These are phyloP conservation scores for Osedax frankpressi DNA, from an alignment of 2,888 invertebrate genomes.

Conservation along the genomic window DNA sequence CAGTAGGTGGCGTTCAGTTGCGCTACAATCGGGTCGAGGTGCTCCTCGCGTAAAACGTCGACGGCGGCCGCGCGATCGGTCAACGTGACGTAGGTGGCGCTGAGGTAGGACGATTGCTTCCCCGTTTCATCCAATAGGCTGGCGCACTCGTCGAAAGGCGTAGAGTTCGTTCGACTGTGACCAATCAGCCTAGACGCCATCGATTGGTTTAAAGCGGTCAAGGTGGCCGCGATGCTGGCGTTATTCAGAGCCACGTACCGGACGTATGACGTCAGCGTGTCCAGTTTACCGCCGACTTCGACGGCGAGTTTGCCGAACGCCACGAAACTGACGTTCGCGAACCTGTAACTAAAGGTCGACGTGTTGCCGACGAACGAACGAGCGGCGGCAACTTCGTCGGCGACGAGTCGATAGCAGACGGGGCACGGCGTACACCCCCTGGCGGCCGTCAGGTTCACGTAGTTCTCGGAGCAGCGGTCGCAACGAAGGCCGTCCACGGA, in stretches of 20 bases:
- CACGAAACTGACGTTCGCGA: background rate
- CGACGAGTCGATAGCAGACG: background rate
- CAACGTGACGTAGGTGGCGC: background rate
- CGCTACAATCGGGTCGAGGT: background rate
- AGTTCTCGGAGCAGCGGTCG: background rate
- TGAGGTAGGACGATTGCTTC: background rate
- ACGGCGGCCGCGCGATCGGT: background rate
- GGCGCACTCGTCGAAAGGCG: too few species aligned
- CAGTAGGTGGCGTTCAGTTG: background rate
- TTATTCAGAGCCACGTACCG: background rate
- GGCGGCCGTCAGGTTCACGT: background rate
- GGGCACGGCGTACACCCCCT: background rate
- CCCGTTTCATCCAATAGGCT: background rate
- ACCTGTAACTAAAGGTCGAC: background rate
- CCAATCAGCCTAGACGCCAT: background rate
- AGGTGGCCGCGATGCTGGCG: background rate
- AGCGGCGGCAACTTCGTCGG: background rate
- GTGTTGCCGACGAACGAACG: background rate
- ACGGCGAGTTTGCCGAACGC: background rate
- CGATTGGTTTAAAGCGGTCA: background rate
- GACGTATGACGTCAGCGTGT: background rate
- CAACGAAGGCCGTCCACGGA: background rate
- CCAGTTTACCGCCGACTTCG: background rate
- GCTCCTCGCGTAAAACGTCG: background rate
- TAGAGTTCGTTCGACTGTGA: background rate